These are phyloP conservation scores for Zenarchopterus dispar DNA, from an alignment of 2,797 vertebrate species.

Conservation along the genomic window DNA sequence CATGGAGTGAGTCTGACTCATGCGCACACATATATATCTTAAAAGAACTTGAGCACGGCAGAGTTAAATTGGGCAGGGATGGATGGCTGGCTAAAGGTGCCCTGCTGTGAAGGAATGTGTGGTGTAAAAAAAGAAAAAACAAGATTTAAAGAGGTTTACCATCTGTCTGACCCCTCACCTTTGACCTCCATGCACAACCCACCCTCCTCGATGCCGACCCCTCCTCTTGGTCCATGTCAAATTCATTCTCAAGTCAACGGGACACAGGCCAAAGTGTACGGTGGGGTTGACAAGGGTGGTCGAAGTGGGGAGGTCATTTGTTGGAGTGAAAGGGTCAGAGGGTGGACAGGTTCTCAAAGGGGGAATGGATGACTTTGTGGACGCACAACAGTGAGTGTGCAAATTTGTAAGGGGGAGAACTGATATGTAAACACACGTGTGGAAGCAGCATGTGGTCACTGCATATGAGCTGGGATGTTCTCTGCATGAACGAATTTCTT, in stretches of 20 bases:
- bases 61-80: slow-evolving; percentile 49
- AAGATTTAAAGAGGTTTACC: slow-evolving; percentile 75
- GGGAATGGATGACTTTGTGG: slow-evolving; percentile 33
- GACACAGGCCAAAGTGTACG: slow-evolving; percentile 1
- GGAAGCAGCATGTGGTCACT: slow-evolving; percentile 18
- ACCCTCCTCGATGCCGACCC: slow-evolving; percentile 10
- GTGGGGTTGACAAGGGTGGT: slow-evolving; percentile 4
- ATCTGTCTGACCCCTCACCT: slow-evolving; percentile 79
- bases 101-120: slow-evolving; percentile 73
- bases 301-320: slow-evolving; percentile 29
- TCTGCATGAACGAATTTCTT: slow-evolving; percentile 8
- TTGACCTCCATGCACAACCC: slow-evolving; percentile 49
- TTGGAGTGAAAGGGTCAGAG: slow-evolving; percentile 41
- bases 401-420: neutral
- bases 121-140: slow-evolving; percentile 57
- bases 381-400: slow-evolving; percentile 3
- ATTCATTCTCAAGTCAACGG: slow-evolving; percentile 57
- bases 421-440: slow-evolving; percentile 3
- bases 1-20: slow-evolving; percentile 23
- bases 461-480: neutral
- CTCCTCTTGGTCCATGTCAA: slow-evolving; percentile 37
- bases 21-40: neutral
- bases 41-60: slow-evolving; percentile 12
- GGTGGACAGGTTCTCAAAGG: slow-evolving; percentile 14
- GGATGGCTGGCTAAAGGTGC: slow-evolving; percentile 18